Evolutionary conservation across 2,888 invertebrate genomes (phyloP), one percentile per base, ranked within the genome.

Genomic region (Malacosoma neustria): DNA sequence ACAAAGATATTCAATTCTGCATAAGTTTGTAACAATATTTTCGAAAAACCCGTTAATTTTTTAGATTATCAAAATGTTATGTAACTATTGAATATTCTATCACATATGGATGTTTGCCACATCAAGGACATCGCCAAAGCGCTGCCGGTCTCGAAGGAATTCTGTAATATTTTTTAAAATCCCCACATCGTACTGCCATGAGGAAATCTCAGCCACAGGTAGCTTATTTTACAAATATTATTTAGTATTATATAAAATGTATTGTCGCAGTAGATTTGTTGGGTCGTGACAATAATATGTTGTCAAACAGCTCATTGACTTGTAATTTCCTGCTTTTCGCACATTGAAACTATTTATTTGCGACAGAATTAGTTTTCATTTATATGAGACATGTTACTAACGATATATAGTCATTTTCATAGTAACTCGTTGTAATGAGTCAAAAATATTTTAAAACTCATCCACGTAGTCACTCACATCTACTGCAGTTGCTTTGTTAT

Each of bases 241-340:
- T n/a, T n/a, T n/a, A n/a, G n/a, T 22, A 7, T 22, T 3, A 1
- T 22, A 7, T 7, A 22, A 22, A 22, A 22, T 22, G 22, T 22
- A 22, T 22, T 2, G 22, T 22, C 22, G 22, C 7, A 22, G 3
- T 22, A 22, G 7, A 22, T 22, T 22, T 22, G 22, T 22, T 22
- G 9, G 6, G 9, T 22, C 9, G 22, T 22, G 22, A 22, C 5
- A 22, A 22, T 4, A 22, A 3, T 30, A 35, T 30, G 35, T 35
- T 35, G 35, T 35, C 35, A 35, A 29, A 35, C 35, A n/a, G 30
- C 35, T 35, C 35, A 35, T 35, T 30, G 30, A 35, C 35, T 35
- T 35, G 35, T 35, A 35, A 35, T 35, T 35, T 35, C 35, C 35
- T 35, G 30, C 30, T 35, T 30, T 30, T 35, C 30, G 30, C 35